These are phyloP conservation scores for Standfussiana lucernea DNA, from an alignment of 2,888 invertebrate species.

Conservation along the genomic window DNA sequence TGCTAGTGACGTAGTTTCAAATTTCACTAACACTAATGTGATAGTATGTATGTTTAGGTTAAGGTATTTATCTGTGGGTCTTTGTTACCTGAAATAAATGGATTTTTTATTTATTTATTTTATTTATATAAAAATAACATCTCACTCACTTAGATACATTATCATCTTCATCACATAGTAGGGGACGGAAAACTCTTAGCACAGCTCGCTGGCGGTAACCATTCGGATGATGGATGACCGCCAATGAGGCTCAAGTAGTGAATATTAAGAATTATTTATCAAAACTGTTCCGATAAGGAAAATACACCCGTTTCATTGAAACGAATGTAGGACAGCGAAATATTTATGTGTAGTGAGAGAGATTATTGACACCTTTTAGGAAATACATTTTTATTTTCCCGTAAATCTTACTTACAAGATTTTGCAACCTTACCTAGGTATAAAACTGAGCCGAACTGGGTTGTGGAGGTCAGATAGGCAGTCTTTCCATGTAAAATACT, in stretches of 20 bases:
- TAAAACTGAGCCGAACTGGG: too few species aligned
- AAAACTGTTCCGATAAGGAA: slow-evolving; percentile 71
- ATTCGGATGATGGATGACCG: slow-evolving; percentile 79
- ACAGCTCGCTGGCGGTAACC: slow-evolving; percentile 67
- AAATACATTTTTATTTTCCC: background rate
- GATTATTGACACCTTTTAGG: slow-evolving; percentile 13
- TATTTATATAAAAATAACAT: slow-evolving; percentile 23
- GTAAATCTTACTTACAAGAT: background rate
- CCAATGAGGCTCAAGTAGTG: slow-evolving; percentile 77
- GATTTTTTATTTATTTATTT: too few species aligned
- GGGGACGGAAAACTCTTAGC: slow-evolving; percentile 65
- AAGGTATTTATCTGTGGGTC: too few species aligned
- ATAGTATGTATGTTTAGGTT: too few species aligned
- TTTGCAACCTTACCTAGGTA: background rate
- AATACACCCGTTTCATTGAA: slow-evolving; percentile 64
- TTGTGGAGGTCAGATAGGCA: too few species aligned
- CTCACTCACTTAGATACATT: background rate
- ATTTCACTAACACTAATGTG: too few species aligned
- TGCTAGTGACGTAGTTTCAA: too few species aligned
- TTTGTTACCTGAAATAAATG: too few species aligned
- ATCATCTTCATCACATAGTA: slow-evolving; percentile 50
- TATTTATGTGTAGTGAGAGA: slow-evolving; percentile 38
- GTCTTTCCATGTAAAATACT: too few species aligned
- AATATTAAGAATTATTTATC: slow-evolving; percentile 81
- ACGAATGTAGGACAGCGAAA: slow-evolving; percentile 45